Evolutionary conservation across 2,113 vertebrate genomes (phyloP).

Genomic region (Petrocephalus microphthalmus): DNA sequence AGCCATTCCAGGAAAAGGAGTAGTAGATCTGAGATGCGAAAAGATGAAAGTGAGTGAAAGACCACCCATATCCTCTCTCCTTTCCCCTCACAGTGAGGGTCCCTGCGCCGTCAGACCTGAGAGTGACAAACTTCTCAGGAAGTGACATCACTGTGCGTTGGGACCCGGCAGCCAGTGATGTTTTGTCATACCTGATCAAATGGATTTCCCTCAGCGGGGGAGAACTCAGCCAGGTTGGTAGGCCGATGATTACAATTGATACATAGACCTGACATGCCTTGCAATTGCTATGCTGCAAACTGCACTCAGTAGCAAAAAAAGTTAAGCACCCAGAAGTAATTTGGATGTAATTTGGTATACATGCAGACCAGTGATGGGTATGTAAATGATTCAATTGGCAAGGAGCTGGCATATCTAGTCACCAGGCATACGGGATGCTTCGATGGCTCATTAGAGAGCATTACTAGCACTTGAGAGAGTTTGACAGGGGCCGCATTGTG

Average conservation of each 20-base stretch:
- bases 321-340: no score
- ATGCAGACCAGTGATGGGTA: no score
- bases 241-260: neutral
- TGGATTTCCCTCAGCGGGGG: slow-evolving; percentile 80
- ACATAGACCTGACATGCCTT: neutral
- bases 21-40: neutral
- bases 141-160: slow-evolving; percentile 69
- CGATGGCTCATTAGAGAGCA: no score
- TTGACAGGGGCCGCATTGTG: no score
- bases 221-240: slow-evolving; percentile 72
- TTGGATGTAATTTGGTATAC: no score
- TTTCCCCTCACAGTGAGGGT: slow-evolving; percentile 67
- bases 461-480: no score
- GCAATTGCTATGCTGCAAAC: neutral
- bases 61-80: neutral
- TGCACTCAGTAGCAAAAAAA: no score
- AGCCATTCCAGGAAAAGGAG: no score
- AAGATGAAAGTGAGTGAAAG: no score
- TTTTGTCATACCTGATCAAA: slow-evolving; percentile 81
- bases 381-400: no score
- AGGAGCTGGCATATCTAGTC: no score
- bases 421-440: no score
- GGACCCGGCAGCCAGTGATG: slow-evolving; percentile 70
- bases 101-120: slow-evolving; percentile 69
- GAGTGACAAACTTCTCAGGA: slow-evolving; percentile 71